Evolutionary conservation across 1,140 invertebrate species (phyloP), one percentile per base, ranked within the genome.

Genomic region (Venturia canescens): DNA sequence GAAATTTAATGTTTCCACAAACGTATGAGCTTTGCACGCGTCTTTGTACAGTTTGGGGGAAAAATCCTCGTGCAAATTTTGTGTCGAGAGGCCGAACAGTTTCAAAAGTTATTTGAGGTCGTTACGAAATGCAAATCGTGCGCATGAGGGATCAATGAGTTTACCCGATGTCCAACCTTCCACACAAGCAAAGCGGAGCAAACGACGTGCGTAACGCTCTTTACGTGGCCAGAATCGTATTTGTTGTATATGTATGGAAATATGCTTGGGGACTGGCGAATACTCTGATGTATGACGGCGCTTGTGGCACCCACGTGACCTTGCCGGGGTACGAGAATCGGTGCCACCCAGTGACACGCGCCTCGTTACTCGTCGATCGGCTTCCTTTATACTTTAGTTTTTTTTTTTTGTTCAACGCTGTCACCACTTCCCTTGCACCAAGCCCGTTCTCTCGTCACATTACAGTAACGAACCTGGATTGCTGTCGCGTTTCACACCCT

Each of bases 71-170:
- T n/a, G 50, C n/a, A 48, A 53, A 26, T 16, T 74, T 74, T 26
- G 23, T 48, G 71, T 44, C 27, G 21, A 9, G 44, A 26, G 44
- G 21, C 23, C 4, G 5, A 23, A 63, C 16, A 23, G 23, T 53
- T 53, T 4, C 13, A 48, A 23, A 27, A 57, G n/a, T 4, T 23
- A 71, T 75, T 79, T 71, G 63, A 82, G 83, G 84, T 89, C 89
- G 89, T 90, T 90, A 90, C 85, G 75, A 85, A 89, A 90, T 90
- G 89, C 89, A 89, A 90, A 90, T 89, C 82, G 84, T 53, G 83
- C 78, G 75, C 67, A 80, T 79, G 85, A 82, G 82, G 79, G 85
- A 89, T 88, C 88, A 84, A 87, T 89, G 84, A 84, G 83, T 85
- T 87, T 85, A 80, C 82, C 84, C 70, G 82, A 48, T 81, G 85